These are phyloP conservation scores for Calephelis virginiensis DNA, from an alignment of 1,140 invertebrate genomes.

Conservation along the genomic window DNA sequence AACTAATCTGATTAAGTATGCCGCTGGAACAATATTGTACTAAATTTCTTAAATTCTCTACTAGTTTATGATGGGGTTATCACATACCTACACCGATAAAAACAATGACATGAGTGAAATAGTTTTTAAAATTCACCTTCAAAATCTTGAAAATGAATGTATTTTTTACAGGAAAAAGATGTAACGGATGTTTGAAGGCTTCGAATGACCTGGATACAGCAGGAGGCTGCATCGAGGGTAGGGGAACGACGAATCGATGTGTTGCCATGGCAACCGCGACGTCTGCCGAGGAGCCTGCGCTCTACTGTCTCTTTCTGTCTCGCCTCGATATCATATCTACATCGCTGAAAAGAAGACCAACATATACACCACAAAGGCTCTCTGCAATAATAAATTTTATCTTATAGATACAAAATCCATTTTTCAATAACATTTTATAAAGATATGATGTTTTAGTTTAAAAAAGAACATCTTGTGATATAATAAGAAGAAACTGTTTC, in stretches of 20 bases:
- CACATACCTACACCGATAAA: too few species aligned
- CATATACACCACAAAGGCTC: slow-evolving; percentile 19
- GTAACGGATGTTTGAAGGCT: slow-evolving; percentile 30
- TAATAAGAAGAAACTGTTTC: slow-evolving; percentile 69
- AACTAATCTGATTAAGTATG: too few species aligned
- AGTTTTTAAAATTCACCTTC: too few species aligned
- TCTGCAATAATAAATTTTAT: slow-evolving; percentile 29
- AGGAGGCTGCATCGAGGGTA: slow-evolving; percentile 54
- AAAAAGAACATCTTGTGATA: slow-evolving; percentile 51
- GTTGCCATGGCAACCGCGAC: slow-evolving; percentile 73
- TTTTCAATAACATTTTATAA: slow-evolving; percentile 2
- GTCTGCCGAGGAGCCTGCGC: slow-evolving; percentile 77
- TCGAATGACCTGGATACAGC: slow-evolving; percentile 72
- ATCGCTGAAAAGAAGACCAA: slow-evolving; percentile 30
- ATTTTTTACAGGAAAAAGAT: slow-evolving; percentile 4
- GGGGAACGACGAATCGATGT: slow-evolving; percentile 69
- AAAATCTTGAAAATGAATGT: too few species aligned
- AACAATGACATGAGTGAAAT: too few species aligned
- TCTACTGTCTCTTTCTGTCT: slow-evolving; percentile 73
- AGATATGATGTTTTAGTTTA: slow-evolving; percentile 27
- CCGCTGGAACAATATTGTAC: too few species aligned
- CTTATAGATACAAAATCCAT: neutral
- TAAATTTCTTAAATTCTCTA: too few species aligned
- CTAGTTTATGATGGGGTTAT: too few species aligned
- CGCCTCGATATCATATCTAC: slow-evolving; percentile 70